Evolutionary conservation across 2,888 invertebrate genomes (phyloP).

Genomic region (Cephus pulcher): DNA sequence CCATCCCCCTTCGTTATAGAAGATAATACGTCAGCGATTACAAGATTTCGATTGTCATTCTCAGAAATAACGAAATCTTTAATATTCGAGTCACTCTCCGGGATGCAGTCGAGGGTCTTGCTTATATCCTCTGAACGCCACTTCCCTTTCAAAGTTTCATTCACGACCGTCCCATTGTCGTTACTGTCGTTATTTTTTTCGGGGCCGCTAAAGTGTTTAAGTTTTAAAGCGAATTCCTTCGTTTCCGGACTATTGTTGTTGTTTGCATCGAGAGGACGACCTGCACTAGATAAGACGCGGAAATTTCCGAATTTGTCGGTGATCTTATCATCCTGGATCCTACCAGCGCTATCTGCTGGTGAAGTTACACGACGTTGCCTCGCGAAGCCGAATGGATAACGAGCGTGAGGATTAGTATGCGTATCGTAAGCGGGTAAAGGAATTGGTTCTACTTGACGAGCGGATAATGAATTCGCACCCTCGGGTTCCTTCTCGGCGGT

Average conservation of each 20-base stretch:
- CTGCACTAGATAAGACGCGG: too few relatives aligned
- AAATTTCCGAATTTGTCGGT: not conserved
- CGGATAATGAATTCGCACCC: slow-evolving; percentile 60
- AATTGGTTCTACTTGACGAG: slow-evolving; percentile 44
- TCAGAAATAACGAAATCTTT: too few relatives aligned
- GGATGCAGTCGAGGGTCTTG: too few relatives aligned
- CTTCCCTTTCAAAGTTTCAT: too few relatives aligned
- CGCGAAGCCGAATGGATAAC: too few relatives aligned
- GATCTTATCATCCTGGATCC: not conserved
- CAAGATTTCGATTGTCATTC: too few relatives aligned
- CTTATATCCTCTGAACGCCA: too few relatives aligned
- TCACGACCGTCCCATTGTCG: slow-evolving; percentile 19
- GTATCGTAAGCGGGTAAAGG: not conserved
- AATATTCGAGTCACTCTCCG: too few relatives aligned
- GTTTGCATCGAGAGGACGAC: not conserved
- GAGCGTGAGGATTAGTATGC: not conserved
- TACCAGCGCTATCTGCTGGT: too few relatives aligned
- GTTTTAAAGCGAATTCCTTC: slow-evolving; percentile 38
- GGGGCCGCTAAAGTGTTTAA: slow-evolving; percentile 25
- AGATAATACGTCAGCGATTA: too few relatives aligned
- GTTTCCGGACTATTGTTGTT: not conserved
- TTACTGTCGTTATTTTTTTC: slow-evolving; percentile 22
- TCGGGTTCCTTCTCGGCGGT: slow-evolving; percentile 88
- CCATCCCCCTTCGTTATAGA: too few relatives aligned
- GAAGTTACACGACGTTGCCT: too few relatives aligned